Conservation (phyloP, 2,797 vertebrate species). For the Sebastes vulpes region DNA sequence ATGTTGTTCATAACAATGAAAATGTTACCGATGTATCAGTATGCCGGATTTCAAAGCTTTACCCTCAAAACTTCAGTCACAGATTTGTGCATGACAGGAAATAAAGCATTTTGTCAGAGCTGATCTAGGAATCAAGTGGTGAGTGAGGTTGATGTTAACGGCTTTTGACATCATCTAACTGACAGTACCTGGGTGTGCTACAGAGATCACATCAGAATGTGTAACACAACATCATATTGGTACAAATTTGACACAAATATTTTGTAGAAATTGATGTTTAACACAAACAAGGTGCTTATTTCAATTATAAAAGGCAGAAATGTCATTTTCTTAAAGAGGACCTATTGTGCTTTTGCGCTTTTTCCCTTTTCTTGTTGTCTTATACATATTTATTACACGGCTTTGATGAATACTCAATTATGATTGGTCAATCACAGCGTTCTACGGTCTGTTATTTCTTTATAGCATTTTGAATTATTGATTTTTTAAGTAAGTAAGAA, state of each 20-base stretch:
- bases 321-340: neutral
- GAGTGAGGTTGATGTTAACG: constrained; percentile 38
- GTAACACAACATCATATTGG: neutral
- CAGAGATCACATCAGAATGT: neutral
- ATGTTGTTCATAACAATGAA: constrained; percentile 50
- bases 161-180: constrained; percentile 26
- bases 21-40: constrained; percentile 34
- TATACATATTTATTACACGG: too few species aligned
- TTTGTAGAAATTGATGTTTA: neutral
- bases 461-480: too few species aligned
- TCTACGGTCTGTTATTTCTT: too few species aligned
- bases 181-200: constrained; percentile 16
- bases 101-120: constrained; percentile 46
- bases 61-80: constrained; percentile 10
- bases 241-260: neutral
- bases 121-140: constrained; percentile 27
- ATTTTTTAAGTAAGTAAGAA: too few species aligned
- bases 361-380: too few species aligned
- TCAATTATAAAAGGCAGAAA: neutral
- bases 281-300: neutral
- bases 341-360: too few species aligned
- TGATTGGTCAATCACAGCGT: too few species aligned
- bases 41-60: constrained; percentile 29
- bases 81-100: constrained; percentile 37
- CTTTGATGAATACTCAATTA: too few species aligned